phyloP scores from a whole-genome alignment of 2,113 vertebrate genomes.

The Spea multiplicata region DNA sequence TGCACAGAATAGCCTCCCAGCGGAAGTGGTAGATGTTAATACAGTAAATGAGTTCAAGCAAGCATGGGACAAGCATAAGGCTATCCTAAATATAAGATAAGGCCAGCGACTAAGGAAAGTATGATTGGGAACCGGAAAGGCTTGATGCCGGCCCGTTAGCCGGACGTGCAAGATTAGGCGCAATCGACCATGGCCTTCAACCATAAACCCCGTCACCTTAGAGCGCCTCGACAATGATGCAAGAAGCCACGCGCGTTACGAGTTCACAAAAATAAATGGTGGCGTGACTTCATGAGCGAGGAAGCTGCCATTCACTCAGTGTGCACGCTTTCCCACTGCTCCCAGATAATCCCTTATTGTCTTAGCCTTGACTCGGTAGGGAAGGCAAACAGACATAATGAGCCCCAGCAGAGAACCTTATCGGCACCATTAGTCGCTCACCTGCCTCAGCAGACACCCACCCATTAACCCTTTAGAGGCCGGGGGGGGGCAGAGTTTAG shows the following conservation, averaged over 20 bases:
- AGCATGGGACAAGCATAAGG: no score
- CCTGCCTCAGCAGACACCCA: no score
- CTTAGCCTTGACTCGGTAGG: slow-evolving; percentile 30
- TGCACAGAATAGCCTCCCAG: no score
- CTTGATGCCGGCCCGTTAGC: no score
- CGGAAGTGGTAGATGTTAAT: no score
- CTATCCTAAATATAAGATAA: no score
- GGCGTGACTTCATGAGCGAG: not conserved
- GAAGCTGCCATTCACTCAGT: slow-evolving; percentile 12
- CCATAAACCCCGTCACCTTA: not conserved
- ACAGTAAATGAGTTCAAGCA: no score
- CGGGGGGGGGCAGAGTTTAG: no score
- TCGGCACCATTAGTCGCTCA: not conserved
- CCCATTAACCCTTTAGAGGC: no score
- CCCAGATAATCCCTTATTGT: slow-evolving; percentile 23
- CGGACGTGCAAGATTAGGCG: no score
- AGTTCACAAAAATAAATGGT: not conserved
- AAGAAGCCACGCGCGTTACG: not conserved
- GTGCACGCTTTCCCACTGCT: slow-evolving; percentile 23
- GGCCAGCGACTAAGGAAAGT: no score
- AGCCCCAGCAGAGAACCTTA: not conserved
- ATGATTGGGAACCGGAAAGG: no score
- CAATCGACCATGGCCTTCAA: not conserved
- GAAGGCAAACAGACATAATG: slow-evolving; percentile 23
- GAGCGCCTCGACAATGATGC: not conserved